phyloP scores from a whole-genome alignment of 2,888 invertebrate species.

The Micropterix aruncella region DNA sequence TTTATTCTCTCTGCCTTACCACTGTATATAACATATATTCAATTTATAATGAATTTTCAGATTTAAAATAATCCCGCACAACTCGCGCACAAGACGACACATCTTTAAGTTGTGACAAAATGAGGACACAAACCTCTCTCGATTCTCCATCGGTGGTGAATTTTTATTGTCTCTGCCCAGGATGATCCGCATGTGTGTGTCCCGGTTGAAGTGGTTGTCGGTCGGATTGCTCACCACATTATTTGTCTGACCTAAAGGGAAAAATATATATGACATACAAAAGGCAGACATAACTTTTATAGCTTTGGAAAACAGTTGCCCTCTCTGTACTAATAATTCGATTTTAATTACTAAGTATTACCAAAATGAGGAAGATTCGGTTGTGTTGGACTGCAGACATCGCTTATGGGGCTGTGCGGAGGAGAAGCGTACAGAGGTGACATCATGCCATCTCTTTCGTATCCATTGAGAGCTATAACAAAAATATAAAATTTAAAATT shows the following conservation, averaged over 20 bases:
- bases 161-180: conserved; percentile 39
- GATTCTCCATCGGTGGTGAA: conserved; percentile 12
- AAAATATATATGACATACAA: neutral
- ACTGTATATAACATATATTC: too few relatives aligned
- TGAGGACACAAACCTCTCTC: conserved; percentile 12
- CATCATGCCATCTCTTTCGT: conserved; percentile 14
- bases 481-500: too few relatives aligned
- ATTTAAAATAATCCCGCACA: too few relatives aligned
- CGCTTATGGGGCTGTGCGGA: conserved; percentile 58
- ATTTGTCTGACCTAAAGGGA: neutral
- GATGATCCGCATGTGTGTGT: conserved; percentile 85
- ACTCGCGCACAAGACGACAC: too few relatives aligned
- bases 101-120: too few relatives aligned
- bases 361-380: conserved; percentile 24
- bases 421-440: conserved; percentile 72
- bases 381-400: conserved; percentile 36
- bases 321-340: neutral
- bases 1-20: too few relatives aligned
- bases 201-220: conserved; percentile 77
- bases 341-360: conserved; percentile 8
- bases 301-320: neutral
- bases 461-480: neutral
- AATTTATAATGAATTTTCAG: too few relatives aligned
- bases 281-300: neutral
- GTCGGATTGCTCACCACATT: conserved; percentile 18